phyloP scores from a whole-genome alignment of 2,113 vertebrate genomes.

The Nibea albiflora region DNA sequence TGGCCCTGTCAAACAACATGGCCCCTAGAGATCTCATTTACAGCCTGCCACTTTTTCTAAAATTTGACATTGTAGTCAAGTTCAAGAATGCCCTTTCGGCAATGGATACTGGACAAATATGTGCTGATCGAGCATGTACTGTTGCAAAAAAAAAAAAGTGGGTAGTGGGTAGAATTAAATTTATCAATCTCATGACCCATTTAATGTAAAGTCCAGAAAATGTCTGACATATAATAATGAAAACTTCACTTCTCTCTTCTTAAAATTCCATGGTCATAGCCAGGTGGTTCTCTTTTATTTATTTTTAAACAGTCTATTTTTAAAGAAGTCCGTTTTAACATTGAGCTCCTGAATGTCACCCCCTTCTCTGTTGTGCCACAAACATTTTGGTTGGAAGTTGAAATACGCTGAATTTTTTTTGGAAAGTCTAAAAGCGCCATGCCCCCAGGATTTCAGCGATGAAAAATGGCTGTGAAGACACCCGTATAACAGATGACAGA shows the following conservation, averaged over 20 bases:
- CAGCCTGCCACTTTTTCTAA: slow-evolving; percentile 16
- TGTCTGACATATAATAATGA: not conserved
- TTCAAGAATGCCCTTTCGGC: not conserved
- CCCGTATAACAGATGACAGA: slow-evolving; percentile 30
- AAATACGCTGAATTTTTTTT: not conserved
- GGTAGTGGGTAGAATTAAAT: not conserved
- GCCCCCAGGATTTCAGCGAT: not conserved
- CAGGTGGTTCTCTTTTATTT: not conserved
- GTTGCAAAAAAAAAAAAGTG: not conserved
- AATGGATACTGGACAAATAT: slow-evolving; percentile 4
- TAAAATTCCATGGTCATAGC: not conserved
- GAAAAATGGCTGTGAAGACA: slow-evolving; percentile 26
- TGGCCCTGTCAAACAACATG: slow-evolving; percentile 57
- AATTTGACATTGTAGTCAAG: slow-evolving; percentile 1
- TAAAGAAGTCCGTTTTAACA: not conserved
- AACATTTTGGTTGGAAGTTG: not conserved
- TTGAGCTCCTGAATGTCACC: not conserved
- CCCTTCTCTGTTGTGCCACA: not conserved
- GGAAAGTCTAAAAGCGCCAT: not conserved
- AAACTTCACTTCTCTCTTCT: not conserved
- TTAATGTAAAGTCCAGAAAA: not conserved
- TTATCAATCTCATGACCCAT: not conserved
- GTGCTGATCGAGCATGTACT: slow-evolving; percentile 9
- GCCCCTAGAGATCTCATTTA: slow-evolving; percentile 53
- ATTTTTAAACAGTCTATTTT: not conserved